phyloP scores from a whole-genome alignment of 2,113 vertebrate genomes.

The Tenebrosternarchus preto region DNA sequence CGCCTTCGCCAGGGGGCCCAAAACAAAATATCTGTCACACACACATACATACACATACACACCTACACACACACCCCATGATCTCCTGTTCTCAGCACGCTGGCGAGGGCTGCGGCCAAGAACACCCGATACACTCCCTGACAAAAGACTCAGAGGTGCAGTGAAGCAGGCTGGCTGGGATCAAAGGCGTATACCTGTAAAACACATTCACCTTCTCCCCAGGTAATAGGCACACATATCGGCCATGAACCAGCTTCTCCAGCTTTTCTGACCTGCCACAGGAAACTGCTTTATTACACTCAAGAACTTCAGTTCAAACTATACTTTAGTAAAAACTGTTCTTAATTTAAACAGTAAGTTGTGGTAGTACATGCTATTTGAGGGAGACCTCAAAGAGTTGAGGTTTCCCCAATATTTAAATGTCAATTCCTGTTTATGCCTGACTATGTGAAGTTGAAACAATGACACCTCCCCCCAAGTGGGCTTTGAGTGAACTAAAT shows the following conservation, averaged over 20 bases:
- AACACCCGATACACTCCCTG: slow-evolving; percentile 37
- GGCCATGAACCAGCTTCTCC: slow-evolving; percentile 11
- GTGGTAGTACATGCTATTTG: not conserved
- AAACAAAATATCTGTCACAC: slow-evolving; percentile 61
- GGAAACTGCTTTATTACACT: too few relatives aligned
- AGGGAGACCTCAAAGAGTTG: not conserved
- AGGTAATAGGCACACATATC: not conserved
- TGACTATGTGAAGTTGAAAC: too few relatives aligned
- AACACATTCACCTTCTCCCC: not conserved
- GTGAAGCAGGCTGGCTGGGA: slow-evolving; percentile 25
- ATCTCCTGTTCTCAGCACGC: slow-evolving; percentile 40
- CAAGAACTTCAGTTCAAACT: not conserved
- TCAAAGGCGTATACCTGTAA: slow-evolving; percentile 21
- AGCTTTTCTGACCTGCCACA: too few relatives aligned
- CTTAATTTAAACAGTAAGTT: not conserved
- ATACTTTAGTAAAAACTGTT: not conserved
- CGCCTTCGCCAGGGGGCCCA: slow-evolving; percentile 57
- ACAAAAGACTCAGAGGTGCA: slow-evolving; percentile 38
- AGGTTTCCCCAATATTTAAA: too few relatives aligned
- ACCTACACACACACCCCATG: slow-evolving; percentile 1
- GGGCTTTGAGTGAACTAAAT: not conserved
- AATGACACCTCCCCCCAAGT: not conserved
- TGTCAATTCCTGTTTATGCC: too few relatives aligned
- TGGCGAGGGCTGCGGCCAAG: slow-evolving; percentile 33
- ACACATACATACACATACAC: not conserved